Percentiles rank a stretch among this genome's conserved stretches.
These are phyloP conservation scores for Bombycilla garrulus DNA, from an alignment of 2,113 vertebrate genomes.

Conservation along the genomic window DNA sequence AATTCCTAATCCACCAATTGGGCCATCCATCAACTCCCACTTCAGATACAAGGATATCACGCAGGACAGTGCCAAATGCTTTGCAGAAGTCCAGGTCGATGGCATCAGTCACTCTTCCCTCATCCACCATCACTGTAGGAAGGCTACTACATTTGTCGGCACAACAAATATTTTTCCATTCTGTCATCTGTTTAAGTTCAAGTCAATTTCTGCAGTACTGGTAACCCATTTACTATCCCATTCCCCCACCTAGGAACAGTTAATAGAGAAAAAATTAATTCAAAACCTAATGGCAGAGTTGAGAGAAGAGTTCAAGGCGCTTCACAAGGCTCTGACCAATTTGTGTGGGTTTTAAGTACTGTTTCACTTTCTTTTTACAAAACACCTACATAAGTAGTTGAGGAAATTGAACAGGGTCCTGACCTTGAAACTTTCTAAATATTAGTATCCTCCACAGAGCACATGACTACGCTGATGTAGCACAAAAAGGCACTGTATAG, in stretches of 20 bases:
- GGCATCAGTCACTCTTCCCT: neutral
- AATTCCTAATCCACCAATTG: neutral
- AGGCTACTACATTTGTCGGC: neutral
- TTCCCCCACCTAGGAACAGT: neutral
- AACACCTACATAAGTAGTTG: neutral
- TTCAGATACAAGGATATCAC: neutral
- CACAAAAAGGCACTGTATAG: neutral
- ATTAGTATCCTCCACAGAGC: neutral
- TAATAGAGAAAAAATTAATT: neutral
- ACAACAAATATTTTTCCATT: neutral
- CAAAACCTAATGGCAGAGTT: neutral
- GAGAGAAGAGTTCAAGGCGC: neutral
- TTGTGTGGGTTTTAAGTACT: neutral
- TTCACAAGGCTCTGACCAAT: neutral
- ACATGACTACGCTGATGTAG: fast-evolving
- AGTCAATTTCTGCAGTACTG: neutral
- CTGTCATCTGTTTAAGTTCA: neutral
- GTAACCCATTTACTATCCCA: neutral
- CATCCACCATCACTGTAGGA: neutral
- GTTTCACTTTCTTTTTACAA: neutral
- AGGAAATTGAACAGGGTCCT: neutral
- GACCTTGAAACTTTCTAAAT: neutral
- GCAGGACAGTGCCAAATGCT: neutral
- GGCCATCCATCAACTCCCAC: neutral
- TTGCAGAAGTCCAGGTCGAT: neutral